Conservation (phyloP, 2,113 vertebrate species). For the Butorides virescens region DNA sequence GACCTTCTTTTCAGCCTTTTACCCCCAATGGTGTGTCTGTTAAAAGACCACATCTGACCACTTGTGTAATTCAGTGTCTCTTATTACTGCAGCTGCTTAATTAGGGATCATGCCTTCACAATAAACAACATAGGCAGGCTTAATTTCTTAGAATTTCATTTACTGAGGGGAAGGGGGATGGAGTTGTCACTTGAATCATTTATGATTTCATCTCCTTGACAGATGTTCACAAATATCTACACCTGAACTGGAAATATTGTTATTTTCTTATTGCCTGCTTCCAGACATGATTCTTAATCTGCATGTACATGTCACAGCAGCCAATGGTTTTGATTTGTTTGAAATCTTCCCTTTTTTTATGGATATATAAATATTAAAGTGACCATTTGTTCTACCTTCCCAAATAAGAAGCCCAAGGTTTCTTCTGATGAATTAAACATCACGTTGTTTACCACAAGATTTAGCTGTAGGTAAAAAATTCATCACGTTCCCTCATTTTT, state of each 20-base stretch:
- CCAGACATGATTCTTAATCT: background rate
- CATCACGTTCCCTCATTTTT: background rate
- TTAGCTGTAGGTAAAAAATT: background rate
- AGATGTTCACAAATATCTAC: background rate
- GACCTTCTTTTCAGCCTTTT: background rate
- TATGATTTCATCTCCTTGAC: background rate
- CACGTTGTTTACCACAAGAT: background rate
- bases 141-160: background rate
- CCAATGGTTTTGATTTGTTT: background rate
- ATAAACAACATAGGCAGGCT: background rate
- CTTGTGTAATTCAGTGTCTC: background rate
- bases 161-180: background rate
- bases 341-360: background rate
- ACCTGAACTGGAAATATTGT: background rate
- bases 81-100: background rate
- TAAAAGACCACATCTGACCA: background rate
- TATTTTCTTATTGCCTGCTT: background rate
- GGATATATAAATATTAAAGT: background rate
- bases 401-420: background rate
- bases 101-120: background rate
- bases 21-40: accelerated
- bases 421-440: background rate
- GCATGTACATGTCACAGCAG: background rate
- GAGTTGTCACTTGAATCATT: background rate
- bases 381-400: background rate